Base-by-base conservation (phyloP, 2,888 invertebrate genomes). In the Metallyticus violacea region DNA sequence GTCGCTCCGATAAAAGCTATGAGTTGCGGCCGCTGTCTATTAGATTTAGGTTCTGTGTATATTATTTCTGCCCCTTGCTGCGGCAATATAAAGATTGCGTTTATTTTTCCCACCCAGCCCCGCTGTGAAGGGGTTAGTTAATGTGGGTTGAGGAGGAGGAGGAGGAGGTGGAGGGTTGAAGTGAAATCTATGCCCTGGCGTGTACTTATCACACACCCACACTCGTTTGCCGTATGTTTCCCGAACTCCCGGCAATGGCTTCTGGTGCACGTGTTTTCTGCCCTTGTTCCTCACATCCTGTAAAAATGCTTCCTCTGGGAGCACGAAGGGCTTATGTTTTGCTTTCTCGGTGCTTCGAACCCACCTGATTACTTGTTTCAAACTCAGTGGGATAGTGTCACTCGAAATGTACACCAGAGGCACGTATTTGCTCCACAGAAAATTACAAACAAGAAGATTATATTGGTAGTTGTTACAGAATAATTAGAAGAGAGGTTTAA, bases 171-270 rank as follows among this genome's bases (percentile, higher is more conserved):
- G 76, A 76, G 83, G 83, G 83, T n/a, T 83, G 83, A 77, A 27
- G 83, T 29, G 76, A 83, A 83, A 83, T 83, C 83, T 83, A 83
- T 83, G 83, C 83, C 29, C n/a, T 77, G 83, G 9, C 77, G 83
- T 82, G 76, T 83, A 83, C 83, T 83, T 83, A 83, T 83, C 83
- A 83, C 83, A 77, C 28, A 27, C n/a, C 77, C 83, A 83, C 83
- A 83, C 83, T 83, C 83, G 25, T 83, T 77, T 29, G 77, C 77
- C 77, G 26, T 28, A 28, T 77, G 82, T 76, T 62, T 82, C 76
- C 82, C 82, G 27, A 82, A 82, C 76, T 82, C 62, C 40, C 76
- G 26, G 40, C 29, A 83, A 77, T 77, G 77, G 28, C 77, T 83
- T 83, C 77, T 29, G 77, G 82, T 77, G 77, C 83, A 83, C 77